Evolutionary conservation across 2,797 vertebrate species (phyloP).

Genomic region (Phrynocephalus guinanensis): DNA sequence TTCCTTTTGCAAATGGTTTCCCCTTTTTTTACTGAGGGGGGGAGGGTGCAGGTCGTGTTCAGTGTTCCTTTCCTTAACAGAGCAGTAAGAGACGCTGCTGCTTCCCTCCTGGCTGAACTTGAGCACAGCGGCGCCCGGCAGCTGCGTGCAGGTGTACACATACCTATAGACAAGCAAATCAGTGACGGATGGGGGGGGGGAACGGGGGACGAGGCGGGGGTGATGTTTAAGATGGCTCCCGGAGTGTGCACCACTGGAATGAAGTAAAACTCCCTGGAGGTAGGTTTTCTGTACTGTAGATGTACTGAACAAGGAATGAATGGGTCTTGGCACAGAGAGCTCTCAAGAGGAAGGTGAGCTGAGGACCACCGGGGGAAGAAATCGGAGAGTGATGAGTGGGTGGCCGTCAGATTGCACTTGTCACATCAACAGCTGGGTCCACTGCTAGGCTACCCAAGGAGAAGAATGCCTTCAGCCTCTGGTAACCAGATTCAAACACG

Average conservation of each 20-base stretch:
- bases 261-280: neutral
- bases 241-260: conserved; percentile 20
- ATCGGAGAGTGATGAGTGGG: neutral
- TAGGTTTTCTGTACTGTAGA: neutral
- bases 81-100: neutral
- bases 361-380: neutral
- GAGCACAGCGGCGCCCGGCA: neutral
- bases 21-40: neutral
- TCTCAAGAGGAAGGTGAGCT: neutral
- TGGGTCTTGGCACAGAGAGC: neutral
- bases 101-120: conserved; percentile 45
- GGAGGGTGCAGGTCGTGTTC: neutral
- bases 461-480: neutral
- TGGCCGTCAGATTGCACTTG: conserved; percentile 40
- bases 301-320: neutral
- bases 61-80: neutral
- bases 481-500: neutral
- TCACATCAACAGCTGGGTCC: conserved; percentile 46
- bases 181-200: conserved; percentile 24
- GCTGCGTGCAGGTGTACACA: conserved; percentile 53
- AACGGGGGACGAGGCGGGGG: conserved; percentile 37
- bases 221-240: conserved; percentile 56
- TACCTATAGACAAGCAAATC: neutral
- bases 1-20: neutral
- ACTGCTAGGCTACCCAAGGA: conserved; percentile 62